Evolutionary conservation across 2,888 invertebrate genomes (phyloP).

Genomic region (Microctonus brassicae): DNA sequence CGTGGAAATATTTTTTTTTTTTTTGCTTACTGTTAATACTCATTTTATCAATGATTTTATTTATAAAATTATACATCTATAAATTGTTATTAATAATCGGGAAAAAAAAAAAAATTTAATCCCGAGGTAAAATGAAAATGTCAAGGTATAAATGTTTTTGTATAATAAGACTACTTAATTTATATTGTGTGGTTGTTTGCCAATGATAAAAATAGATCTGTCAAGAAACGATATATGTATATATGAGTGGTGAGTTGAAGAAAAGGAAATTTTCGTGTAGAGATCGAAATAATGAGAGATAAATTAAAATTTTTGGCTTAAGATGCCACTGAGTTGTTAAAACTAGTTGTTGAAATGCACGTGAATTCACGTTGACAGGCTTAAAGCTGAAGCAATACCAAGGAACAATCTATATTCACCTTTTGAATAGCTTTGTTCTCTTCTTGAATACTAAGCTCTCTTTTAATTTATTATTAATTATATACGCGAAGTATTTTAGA

Average conservation of each 20-base stretch:
- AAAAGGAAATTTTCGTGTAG: neutral
- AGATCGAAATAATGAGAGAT: neutral
- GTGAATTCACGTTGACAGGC: neutral
- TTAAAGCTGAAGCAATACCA: neutral
- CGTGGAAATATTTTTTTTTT: no score
- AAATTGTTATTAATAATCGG: no score
- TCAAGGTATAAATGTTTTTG: neutral
- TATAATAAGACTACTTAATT: neutral
- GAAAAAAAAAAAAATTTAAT: neutral
- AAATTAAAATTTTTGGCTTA: neutral
- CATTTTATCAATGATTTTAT: no score
- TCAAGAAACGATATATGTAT: neutral
- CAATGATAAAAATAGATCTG: conserved; percentile 46
- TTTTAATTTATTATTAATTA: neutral
- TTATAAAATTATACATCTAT: no score
- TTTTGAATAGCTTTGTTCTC: neutral
- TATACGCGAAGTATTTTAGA: neutral
- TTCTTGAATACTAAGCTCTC: neutral
- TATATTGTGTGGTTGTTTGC: conserved; percentile 32
- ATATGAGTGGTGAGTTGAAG: neutral
- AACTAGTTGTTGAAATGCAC: neutral
- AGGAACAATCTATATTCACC: neutral
- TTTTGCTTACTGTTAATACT: no score
- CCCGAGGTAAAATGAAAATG: neutral
- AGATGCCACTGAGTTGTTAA: neutral